These are phyloP conservation scores for Champsocephalus gunnari DNA, from an alignment of 2,797 vertebrate species.

Conservation along the genomic window DNA sequence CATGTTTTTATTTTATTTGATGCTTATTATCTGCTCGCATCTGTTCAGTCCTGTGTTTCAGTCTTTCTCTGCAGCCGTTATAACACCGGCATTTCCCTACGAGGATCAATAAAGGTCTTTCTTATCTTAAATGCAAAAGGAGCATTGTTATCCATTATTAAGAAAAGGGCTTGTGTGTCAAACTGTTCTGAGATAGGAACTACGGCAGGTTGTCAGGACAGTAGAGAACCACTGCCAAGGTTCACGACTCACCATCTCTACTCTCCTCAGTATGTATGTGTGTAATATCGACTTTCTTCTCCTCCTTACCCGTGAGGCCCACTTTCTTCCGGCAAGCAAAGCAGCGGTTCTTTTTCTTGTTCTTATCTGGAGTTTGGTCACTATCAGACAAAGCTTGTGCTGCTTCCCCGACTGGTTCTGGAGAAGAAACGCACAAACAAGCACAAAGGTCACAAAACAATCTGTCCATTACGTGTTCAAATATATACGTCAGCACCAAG, in stretches of 20 bases:
- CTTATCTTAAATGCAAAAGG: no score
- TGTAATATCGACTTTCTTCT: background rate
- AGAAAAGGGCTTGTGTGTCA: background rate
- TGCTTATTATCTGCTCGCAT: no score
- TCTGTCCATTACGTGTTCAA: background rate
- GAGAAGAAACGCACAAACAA: slow-evolving; percentile 11
- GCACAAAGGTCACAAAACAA: slow-evolving; percentile 12
- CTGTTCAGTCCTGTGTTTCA: no score
- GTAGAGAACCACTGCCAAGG: slow-evolving; percentile 1
- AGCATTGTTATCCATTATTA: no score
- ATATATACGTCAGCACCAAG: background rate
- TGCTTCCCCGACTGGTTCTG: slow-evolving; percentile 84
- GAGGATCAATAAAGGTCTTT: no score
- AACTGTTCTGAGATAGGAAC: slow-evolving; percentile 12
- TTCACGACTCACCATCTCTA: slow-evolving; percentile 9
- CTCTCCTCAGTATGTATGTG: background rate
- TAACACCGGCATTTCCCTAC: no score
- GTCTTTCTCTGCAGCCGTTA: no score
- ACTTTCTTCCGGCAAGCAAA: slow-evolving; percentile 94
- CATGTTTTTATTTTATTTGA: no score
- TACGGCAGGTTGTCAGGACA: background rate
- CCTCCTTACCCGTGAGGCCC: slow-evolving; percentile 89
- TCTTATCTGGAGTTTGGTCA: slow-evolving; percentile 89
- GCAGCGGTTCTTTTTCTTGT: slow-evolving; percentile 93
- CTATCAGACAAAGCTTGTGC: slow-evolving; percentile 85